phyloP scores from a whole-genome alignment of 2,888 invertebrate genomes.

The Stramonita haemastoma region DNA sequence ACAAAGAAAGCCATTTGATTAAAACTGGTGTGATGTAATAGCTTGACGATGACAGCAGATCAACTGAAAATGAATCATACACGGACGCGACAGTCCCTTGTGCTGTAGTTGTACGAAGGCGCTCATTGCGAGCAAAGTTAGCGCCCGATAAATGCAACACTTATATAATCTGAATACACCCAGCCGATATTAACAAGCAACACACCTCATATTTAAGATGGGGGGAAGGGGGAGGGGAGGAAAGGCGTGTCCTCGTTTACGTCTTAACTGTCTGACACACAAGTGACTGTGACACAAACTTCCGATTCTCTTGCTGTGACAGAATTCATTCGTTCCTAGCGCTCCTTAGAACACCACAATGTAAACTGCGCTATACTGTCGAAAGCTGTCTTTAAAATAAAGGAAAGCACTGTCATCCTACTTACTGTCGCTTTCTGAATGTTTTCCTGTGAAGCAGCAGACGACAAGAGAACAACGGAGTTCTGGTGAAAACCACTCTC shows the following conservation, averaged over 20 bases:
- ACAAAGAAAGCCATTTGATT: too few species aligned
- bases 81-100: too few species aligned
- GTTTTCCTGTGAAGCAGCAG: conserved; percentile 57
- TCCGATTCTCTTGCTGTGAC: too few species aligned
- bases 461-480: conserved; percentile 47
- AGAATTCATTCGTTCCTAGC: too few species aligned
- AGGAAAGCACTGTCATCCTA: conserved; percentile 13
- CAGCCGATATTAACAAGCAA: background rate
- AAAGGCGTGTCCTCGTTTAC: conserved; percentile 1
- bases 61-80: conserved; percentile 3
- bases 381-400: too few species aligned
- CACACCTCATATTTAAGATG: background rate
- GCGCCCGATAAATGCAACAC: background rate
- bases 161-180: background rate
- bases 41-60: background rate
- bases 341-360: too few species aligned
- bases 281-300: too few species aligned
- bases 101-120: too few species aligned
- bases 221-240: too few species aligned
- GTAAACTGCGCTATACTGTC: too few species aligned
- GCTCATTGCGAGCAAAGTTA: too few species aligned
- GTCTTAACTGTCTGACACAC: background rate
- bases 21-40: too few species aligned
- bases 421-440: conserved; percentile 65
- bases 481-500: background rate